A percentile compares a stretch with the other conserved stretches of the same genome.
Evolutionary conservation across 2,797 vertebrate genomes (phyloP).

Genomic region (Champsocephalus esox): DNA sequence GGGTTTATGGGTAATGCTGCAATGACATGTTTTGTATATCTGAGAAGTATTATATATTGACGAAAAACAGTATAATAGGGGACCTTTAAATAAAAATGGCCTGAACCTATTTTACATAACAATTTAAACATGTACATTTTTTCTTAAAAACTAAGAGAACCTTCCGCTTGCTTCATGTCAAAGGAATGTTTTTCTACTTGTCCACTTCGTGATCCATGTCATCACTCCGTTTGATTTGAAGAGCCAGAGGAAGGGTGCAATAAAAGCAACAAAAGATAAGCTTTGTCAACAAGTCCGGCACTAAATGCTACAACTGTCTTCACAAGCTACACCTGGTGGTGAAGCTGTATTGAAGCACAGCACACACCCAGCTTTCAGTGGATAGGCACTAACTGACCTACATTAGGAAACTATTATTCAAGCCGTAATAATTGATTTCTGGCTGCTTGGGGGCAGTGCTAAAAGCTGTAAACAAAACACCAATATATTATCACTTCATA

Average conservation of each 20-base stretch:
- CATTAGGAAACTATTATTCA: constrained; percentile 1
- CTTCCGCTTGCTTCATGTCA: not conserved
- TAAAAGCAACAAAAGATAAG: not conserved
- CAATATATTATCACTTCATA: not conserved
- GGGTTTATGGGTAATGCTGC: no score
- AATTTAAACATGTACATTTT: constrained; percentile 19
- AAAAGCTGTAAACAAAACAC: not conserved
- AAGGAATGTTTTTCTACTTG: not conserved
- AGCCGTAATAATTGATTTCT: not conserved
- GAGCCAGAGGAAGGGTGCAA: not conserved
- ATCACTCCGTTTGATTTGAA: not conserved
- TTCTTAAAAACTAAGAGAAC: constrained; percentile 5
- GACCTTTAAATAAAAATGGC: not conserved
- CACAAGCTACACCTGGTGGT: not conserved
- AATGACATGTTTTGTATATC: no score
- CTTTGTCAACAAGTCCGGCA: not conserved
- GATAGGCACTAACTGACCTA: not conserved
- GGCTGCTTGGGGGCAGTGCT: not conserved
- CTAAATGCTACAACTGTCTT: not conserved
- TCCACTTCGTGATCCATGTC: not conserved
- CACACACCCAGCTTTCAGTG: not conserved
- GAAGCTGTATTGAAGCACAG: not conserved
- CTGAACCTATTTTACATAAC: constrained; percentile 25
- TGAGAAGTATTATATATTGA: no score
- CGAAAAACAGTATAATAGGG: no score